Evolutionary conservation across 2,113 vertebrate genomes (phyloP), one percentile per base, ranked within the genome.

Genomic region (Bucco capensis): DNA sequence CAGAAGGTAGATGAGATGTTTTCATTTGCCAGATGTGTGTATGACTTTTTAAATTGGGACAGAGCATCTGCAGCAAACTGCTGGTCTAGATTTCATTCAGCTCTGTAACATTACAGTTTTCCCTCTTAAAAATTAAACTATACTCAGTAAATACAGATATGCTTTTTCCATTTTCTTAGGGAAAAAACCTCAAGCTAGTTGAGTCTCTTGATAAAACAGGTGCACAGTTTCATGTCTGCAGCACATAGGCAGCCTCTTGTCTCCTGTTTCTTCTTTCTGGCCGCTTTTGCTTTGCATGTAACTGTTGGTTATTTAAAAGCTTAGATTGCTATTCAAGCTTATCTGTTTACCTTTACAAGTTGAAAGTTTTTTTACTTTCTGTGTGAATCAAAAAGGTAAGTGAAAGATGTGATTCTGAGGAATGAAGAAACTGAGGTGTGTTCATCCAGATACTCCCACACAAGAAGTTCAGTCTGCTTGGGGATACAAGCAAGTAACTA

Each of bases 231-330:
- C 70, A 30, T 40, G 44, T 86, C 33, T 1, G 5, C 76, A 88
- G 66, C 86, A 58, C 60, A 10, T 37, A 44, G 71, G 60, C 78
- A 92, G 57, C 60, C 56, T 85, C 60, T 85, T 46, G 56, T 3
- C 3, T 73, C 49, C 84, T 40, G 23, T 17, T 54, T 69, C 64
- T 67, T 35, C 60, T 76, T 80, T 60, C 50, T 82, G 57, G 58
- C 57, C 85, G 49, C 80, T 95, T 92, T 90, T 69, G 76, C 77
- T 94, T 93, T 87, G 69, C 95, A 97, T 96, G 92, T 83, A 77
- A 72, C 46, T 54, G 78, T 84, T 80, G 61, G 22, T 74, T 79
- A 61, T 3, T 83, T 37, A 31, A 30, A 80, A 74, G 19, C 50
- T 70, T 62, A 38, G 65, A 47, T 69, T 37, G 44, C 75, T 66